Percentiles rank a stretch among this genome's conserved stretches.
phyloP scores from a whole-genome alignment of 2,888 invertebrate genomes.

The Syrista parreyssii region DNA sequence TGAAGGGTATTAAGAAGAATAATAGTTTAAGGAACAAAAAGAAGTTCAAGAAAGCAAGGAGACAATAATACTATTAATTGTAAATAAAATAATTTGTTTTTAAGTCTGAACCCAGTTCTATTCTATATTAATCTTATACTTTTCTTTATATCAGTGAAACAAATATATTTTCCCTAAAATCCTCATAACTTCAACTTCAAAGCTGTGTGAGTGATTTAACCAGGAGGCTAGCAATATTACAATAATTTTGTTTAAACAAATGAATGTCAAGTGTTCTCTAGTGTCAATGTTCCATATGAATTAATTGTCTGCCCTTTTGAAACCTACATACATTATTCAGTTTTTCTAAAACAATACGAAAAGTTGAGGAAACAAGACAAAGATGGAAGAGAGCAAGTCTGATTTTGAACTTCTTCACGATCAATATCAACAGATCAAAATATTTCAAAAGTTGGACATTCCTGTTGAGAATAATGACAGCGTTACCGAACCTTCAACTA shows the following conservation, averaged over 20 bases:
- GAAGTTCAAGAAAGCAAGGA: slow-evolving; percentile 2
- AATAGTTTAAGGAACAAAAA: slow-evolving; percentile 19
- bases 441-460: slow-evolving; percentile 15
- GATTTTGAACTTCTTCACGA: slow-evolving; percentile 24
- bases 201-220: background rate
- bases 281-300: background rate
- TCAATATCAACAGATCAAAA: slow-evolving; percentile 26
- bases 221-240: background rate
- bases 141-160: background rate
- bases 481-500: background rate
- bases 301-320: background rate
- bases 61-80: background rate
- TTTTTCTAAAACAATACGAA: background rate
- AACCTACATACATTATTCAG: background rate
- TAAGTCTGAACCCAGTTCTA: background rate
- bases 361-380: background rate
- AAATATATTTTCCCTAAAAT: background rate
- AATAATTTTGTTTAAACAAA: background rate
- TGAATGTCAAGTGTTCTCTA: background rate
- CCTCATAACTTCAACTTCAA: background rate
- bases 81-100: background rate
- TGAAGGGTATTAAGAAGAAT: slow-evolving; percentile 50
- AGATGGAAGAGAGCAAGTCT: background rate
- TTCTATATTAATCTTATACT: background rate
- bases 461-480: slow-evolving; percentile 3